Percentiles rank a stretch among this genome's conserved stretches.
These are phyloP conservation scores for Takifugu rubripes DNA, from an alignment of 2,797 vertebrate genomes.

Conservation along the genomic window DNA sequence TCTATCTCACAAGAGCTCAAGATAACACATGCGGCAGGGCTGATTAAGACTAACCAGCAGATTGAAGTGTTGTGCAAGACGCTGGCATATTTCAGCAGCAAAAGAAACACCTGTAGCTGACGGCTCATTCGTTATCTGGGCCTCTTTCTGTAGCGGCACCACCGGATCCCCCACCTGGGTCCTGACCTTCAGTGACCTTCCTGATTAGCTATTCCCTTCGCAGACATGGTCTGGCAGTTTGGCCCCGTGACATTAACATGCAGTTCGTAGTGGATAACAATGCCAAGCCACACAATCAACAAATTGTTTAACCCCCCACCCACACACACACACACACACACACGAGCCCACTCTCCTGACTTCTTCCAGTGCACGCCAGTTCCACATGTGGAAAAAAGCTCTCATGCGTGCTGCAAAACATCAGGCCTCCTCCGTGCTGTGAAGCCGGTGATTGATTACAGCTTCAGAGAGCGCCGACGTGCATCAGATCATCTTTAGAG, in stretches of 20 bases:
- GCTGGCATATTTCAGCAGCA: no score
- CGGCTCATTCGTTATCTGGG: neutral
- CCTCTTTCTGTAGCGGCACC: neutral
- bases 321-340: neutral
- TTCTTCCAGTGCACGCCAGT: conserved; percentile 47
- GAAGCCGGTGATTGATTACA: conserved; percentile 60
- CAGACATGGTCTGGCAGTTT: conserved; percentile 58
- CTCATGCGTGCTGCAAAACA: conserved; percentile 54
- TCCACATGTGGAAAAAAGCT: conserved; percentile 68
- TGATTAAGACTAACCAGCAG: no score
- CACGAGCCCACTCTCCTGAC: conserved; percentile 3
- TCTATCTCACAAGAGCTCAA: no score
- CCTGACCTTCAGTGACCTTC: conserved; percentile 52
- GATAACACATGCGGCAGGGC: no score
- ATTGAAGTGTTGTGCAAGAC: no score
- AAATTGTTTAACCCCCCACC: conserved; percentile 62
- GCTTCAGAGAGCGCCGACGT: conserved; percentile 43
- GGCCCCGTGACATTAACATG: conserved; percentile 67
- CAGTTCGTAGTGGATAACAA: conserved; percentile 71
- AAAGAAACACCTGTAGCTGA: neutral
- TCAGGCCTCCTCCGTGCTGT: conserved; percentile 51
- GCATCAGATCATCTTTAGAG: conserved; percentile 31
- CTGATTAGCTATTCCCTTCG: conserved; percentile 61
- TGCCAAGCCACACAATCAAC: conserved; percentile 70
- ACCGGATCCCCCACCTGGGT: conserved; percentile 52